These are phyloP conservation scores for Porites evermanni DNA, from an alignment of 92 coral and sea anemone genomes.

Conservation along the genomic window DNA sequence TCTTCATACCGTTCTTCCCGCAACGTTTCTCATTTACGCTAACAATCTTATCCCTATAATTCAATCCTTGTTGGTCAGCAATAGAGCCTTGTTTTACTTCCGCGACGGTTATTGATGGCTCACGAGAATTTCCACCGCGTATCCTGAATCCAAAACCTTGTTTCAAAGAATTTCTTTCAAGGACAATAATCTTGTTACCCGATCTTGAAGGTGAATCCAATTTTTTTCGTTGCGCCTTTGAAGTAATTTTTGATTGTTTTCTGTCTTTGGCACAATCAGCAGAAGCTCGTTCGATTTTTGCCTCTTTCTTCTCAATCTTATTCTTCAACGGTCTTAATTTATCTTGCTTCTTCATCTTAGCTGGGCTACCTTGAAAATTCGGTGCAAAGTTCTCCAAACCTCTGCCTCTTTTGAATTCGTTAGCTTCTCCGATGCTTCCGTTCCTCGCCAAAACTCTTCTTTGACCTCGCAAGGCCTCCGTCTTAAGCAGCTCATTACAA, in stretches of 20 bases:
- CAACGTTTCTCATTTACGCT: conserved; percentile 57
- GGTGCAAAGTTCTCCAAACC: conserved; percentile 25
- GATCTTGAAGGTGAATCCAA: neutral
- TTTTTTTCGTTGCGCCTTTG: neutral
- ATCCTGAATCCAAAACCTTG: conserved; percentile 69
- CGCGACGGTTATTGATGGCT: conserved; percentile 42
- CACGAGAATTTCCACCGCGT: conserved; percentile 48
- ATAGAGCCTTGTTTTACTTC: conserved; percentile 62
- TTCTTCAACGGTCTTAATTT: neutral
- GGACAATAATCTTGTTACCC: conserved; percentile 18
- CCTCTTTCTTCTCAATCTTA: neutral
- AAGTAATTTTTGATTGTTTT: neutral
- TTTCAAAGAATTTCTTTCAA: conserved; percentile 58
- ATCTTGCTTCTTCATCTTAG: conserved; percentile 46
- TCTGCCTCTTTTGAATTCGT: conserved; percentile 1
- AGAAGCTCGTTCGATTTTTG: neutral
- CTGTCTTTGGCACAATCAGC: neutral
- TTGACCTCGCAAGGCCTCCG: neutral
- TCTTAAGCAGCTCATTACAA: conserved; percentile 29
- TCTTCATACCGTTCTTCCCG: conserved; percentile 24
- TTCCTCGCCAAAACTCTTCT: conserved; percentile 12
- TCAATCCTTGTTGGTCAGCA: conserved; percentile 68
- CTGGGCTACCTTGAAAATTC: conserved; percentile 56
- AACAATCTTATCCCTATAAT: conserved; percentile 50
- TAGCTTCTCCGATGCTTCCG: neutral